These are phyloP conservation scores for Mola mola DNA, from an alignment of 2,113 vertebrate species.

Conservation along the genomic window DNA sequence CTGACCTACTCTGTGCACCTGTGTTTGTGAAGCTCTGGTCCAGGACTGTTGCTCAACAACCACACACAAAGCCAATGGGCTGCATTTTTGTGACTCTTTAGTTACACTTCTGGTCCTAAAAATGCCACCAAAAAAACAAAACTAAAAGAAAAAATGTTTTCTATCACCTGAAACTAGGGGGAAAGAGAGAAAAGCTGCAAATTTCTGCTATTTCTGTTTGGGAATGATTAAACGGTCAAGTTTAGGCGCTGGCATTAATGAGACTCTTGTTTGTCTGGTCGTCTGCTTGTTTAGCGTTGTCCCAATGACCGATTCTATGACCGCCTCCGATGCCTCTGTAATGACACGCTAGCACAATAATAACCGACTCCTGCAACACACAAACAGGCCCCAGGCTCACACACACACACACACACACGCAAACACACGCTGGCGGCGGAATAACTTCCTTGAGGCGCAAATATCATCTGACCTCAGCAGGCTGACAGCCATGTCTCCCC, in stretches of 20 bases:
- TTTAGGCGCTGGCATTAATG: slow-evolving; percentile 15
- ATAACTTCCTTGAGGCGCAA: slow-evolving; percentile 71
- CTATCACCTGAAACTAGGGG: no score
- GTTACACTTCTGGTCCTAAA: no score
- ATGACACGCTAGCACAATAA: slow-evolving; percentile 75
- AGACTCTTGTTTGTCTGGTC: slow-evolving; percentile 46
- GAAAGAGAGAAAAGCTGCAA: no score
- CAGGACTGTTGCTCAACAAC: slow-evolving; percentile 1
- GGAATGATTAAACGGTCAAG: background rate
- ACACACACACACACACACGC: slow-evolving; percentile 45
- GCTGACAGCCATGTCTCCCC: slow-evolving; percentile 69
- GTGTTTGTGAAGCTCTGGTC: background rate
- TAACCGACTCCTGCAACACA: slow-evolving; percentile 64
- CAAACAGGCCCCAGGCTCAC: slow-evolving; percentile 8
- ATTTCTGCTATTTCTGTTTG: no score
- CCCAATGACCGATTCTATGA: slow-evolving; percentile 52
- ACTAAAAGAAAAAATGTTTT: no score
- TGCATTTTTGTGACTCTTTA: no score
- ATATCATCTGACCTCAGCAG: slow-evolving; percentile 78
- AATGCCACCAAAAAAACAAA: no score
- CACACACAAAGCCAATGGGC: background rate
- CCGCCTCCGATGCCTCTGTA: slow-evolving; percentile 71
- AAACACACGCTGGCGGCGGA: slow-evolving; percentile 41
- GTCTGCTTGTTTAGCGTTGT: slow-evolving; percentile 62
- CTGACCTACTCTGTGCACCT: slow-evolving; percentile 4